Evolutionary conservation across 2,797 vertebrate species (phyloP).

Genomic region (Dermochelys coriacea): DNA sequence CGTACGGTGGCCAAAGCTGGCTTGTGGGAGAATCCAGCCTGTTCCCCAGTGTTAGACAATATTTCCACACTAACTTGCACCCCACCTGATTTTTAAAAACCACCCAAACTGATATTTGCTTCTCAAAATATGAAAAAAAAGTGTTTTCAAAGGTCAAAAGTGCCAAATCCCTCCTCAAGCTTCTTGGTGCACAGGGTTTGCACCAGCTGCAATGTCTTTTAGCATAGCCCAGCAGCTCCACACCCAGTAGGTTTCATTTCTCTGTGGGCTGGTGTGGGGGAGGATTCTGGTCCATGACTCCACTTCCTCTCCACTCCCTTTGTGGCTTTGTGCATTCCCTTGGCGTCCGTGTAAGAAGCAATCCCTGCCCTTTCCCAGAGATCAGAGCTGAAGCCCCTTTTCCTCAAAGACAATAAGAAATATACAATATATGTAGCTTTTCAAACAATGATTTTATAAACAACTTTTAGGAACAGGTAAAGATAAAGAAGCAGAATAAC

Average conservation of each 20-base stretch:
- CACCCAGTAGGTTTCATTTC: not conserved
- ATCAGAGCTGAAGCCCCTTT: not conserved
- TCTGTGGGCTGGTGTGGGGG: not conserved
- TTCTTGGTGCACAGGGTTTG: too few relatives aligned
- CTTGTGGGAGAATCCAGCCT: not conserved
- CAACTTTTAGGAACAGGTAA: not conserved
- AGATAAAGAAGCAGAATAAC: not conserved
- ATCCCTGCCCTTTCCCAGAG: not conserved
- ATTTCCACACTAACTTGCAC: not conserved
- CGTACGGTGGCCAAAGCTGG: not conserved
- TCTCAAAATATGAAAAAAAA: too few relatives aligned
- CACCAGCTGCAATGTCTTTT: not conserved
- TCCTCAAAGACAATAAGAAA: not conserved
- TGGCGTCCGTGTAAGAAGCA: not conserved
- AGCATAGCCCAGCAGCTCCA: not conserved
- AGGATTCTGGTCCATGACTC: not conserved
- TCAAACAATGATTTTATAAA: not conserved
- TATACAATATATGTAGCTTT: not conserved
- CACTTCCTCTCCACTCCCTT: not conserved
- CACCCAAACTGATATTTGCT: not conserved
- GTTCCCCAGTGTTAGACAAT: not conserved
- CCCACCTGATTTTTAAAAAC: not conserved
- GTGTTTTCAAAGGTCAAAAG: not conserved
- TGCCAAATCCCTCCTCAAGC: not conserved
- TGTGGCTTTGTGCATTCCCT: not conserved